Base-by-base conservation (phyloP, 1,140 invertebrate species). In the Dendroctonus ponderosae region DNA sequence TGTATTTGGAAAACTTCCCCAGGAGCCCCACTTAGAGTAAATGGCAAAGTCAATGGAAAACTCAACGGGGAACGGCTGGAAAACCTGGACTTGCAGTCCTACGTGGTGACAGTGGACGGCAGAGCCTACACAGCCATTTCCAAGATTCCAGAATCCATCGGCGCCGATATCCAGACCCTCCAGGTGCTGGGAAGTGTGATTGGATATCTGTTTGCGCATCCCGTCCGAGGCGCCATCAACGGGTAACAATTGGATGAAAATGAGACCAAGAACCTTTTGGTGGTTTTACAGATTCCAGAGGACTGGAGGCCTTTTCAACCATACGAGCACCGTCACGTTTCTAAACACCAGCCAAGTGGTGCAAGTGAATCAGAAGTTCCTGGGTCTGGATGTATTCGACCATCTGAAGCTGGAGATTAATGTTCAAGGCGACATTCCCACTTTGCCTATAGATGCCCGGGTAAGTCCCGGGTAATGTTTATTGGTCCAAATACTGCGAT, bases 151-250 rank as follows among this genome's bases (percentile, higher is more conserved):
- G 78, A 84, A 11, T 79, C 82, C 12, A 81, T 96, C 40, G 95
- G 93, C 0, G 85, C 84, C 12, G 87, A 90, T 72, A 81, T 96
- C 68, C 92, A 95, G 76, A 83, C 91, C 14, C 80, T 96, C 0
- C 86, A 88, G 64, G 85, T 90, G 5, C 77, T 98, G 5, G 92
- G 92, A 5, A 85, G 85, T 14, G 85, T 92, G 0, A 88, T 97
- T 53, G 93, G 92, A 7, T 98, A 94, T 92, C 79, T 98, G 0
- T 98, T 98, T 79, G 93, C 96, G 6, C 90, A 90, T 73, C 87
- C 90, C 2, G 81, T 86, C 15, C 84, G 84, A 5, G 80, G 84
- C 7, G 88, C 89, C 0, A 82, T 84, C 41, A 98, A 97, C 80
- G 96, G 96, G 63, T 72, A 48, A 52, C 2, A 2, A 26, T 9